Conservation (phyloP, 2,888 invertebrate species). For the Noctua fimbriata region DNA sequence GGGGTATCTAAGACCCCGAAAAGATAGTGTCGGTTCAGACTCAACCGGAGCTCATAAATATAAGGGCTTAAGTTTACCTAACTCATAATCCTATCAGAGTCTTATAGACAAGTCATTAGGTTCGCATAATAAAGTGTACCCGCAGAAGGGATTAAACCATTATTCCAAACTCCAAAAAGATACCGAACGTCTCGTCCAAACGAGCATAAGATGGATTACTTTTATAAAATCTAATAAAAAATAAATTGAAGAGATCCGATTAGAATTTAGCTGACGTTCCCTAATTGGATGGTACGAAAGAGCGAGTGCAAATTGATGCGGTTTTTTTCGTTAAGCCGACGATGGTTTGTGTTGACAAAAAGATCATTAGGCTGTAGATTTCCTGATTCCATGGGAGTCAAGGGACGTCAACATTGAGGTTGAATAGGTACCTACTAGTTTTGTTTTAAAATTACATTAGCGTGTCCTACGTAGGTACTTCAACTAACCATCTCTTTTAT, state of each 20-base stretch:
- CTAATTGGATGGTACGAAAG: slow-evolving; percentile 43
- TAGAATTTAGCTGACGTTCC: slow-evolving; percentile 49
- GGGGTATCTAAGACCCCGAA: background rate
- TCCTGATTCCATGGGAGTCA: background rate
- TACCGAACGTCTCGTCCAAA: slow-evolving; percentile 11
- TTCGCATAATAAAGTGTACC: slow-evolving; percentile 6
- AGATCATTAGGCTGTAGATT: slow-evolving; percentile 10
- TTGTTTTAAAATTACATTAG: background rate
- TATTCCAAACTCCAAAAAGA: slow-evolving; percentile 21
- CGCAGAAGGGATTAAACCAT: slow-evolving; percentile 21
- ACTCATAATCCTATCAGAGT: slow-evolving; percentile 5
- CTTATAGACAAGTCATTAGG: background rate
- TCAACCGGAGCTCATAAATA: background rate
- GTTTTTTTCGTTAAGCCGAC: slow-evolving; percentile 10
- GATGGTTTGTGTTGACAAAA: slow-evolving; percentile 26
- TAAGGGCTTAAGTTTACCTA: background rate
- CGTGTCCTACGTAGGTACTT: background rate
- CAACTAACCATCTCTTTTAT: background rate
- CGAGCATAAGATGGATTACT: slow-evolving; percentile 48
- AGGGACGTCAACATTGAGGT: background rate
- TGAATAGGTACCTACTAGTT: background rate
- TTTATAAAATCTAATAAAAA: slow-evolving; percentile 54
- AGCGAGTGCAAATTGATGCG: slow-evolving; percentile 38
- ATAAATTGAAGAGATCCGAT: slow-evolving; percentile 51
- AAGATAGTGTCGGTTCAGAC: background rate